Evolutionary conservation across 2,113 vertebrate species (phyloP).

Genomic region (Axis porcinus): DNA sequence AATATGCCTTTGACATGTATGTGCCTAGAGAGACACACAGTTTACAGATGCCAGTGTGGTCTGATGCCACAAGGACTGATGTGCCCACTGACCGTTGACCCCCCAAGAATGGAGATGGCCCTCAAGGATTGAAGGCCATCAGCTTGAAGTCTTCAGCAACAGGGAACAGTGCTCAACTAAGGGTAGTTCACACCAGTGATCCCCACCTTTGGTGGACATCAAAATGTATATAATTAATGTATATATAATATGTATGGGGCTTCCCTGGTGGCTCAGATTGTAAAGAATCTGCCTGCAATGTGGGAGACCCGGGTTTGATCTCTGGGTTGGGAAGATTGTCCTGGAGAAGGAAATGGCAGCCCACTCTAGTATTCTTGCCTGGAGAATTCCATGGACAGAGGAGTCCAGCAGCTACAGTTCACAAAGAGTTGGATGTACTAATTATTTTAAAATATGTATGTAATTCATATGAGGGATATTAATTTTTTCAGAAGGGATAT

Average conservation of each 20-base stretch:
- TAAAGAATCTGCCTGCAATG: background rate
- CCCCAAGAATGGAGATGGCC: background rate
- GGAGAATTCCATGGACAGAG: background rate
- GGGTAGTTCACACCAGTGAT: fast-evolving
- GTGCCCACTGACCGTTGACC: too few relatives aligned
- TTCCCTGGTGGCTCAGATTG: background rate
- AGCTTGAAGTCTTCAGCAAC: fast-evolving
- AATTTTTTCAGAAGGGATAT: background rate
- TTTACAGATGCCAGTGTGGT: background rate
- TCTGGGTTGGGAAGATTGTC: background rate
- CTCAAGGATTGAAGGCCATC: too few relatives aligned
- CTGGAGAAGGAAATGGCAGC: background rate
- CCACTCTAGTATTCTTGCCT: background rate
- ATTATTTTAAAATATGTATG: background rate
- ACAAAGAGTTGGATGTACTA: background rate
- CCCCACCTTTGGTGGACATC: background rate
- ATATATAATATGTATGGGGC: background rate
- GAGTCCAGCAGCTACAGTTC: background rate
- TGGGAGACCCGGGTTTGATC: background rate
- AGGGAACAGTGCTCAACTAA: fast-evolving
- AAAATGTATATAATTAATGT: background rate
- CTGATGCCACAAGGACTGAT: background rate
- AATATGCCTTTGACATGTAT: background rate
- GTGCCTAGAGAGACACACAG: too few relatives aligned
- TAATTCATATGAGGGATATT: background rate